Evolutionary conservation across 1,140 invertebrate species (phyloP).

Genomic region (Megathymus violae): DNA sequence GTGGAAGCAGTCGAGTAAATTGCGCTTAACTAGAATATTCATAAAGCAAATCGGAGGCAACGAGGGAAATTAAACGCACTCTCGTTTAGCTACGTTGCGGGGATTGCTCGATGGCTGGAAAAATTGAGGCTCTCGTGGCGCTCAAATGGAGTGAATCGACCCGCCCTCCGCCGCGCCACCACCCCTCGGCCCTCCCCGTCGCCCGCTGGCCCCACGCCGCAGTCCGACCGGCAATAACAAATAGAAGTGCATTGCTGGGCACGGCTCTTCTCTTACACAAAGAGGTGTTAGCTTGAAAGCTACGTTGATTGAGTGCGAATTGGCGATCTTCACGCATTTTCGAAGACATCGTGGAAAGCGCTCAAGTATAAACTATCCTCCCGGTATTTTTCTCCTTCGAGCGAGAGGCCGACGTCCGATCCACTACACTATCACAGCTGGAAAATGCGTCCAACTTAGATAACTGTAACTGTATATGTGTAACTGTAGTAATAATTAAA

Average conservation of each 20-base stretch:
- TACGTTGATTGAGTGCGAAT: no score
- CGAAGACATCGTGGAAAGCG: no score
- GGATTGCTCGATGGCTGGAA: constrained; percentile 65
- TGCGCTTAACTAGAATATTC: constrained; percentile 23
- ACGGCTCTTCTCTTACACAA: no score
- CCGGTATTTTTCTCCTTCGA: no score
- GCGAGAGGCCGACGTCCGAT: no score
- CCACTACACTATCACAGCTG: no score
- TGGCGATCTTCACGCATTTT: no score
- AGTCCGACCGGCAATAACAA: neutral
- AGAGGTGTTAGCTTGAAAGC: no score
- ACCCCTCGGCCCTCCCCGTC: neutral
- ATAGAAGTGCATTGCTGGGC: neutral
- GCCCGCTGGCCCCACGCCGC: neutral
- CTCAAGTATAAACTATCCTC: no score
- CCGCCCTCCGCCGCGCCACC: neutral
- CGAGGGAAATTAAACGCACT: constrained; percentile 51
- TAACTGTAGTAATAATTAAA: no score
- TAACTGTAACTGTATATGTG: no score
- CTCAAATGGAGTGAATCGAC: constrained; percentile 68
- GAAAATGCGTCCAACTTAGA: no score
- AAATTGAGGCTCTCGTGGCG: constrained; percentile 46
- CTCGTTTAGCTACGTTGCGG: constrained; percentile 60
- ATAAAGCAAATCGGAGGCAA: constrained; percentile 30
- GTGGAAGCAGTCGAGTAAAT: constrained; percentile 16